Evolutionary conservation across 2,113 vertebrate genomes (phyloP).

Genomic region (Lepidothrix coronata): DNA sequence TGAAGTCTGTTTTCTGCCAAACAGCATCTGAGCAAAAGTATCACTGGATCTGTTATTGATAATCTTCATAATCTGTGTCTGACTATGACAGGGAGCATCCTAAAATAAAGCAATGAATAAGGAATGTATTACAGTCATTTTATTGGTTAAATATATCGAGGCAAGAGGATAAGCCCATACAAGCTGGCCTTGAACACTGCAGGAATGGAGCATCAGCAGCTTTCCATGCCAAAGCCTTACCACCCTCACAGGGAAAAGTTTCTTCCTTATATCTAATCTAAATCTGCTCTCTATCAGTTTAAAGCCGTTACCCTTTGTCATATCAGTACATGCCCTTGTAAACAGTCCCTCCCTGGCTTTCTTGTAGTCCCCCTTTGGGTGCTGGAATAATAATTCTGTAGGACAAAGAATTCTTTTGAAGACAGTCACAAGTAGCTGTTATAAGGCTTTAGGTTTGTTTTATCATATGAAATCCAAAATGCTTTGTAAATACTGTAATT

Average conservation of each 20-base stretch:
- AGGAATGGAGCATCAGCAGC: neutral
- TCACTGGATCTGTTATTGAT: neutral
- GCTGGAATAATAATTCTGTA: neutral
- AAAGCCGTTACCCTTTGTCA: neutral
- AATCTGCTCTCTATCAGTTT: neutral
- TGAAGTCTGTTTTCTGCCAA: neutral
- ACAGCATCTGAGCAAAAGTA: neutral
- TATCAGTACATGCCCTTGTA: neutral
- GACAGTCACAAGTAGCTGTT: neutral
- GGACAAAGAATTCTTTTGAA: neutral
- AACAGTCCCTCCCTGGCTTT: neutral
- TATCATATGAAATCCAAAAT: neutral
- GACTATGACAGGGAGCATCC: neutral
- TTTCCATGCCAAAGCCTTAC: neutral
- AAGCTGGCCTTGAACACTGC: neutral
- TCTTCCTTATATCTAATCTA: neutral
- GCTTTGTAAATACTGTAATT: neutral
- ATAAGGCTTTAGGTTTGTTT: neutral
- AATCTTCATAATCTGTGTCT: neutral
- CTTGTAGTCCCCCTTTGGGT: neutral
- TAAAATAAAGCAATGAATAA: neutral
- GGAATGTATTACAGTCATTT: neutral
- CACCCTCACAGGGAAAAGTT: neutral
- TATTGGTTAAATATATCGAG: neutral
- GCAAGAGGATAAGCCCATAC: neutral